phyloP scores from a whole-genome alignment of 1,140 invertebrate species.

The Caenorhabditis brenneri region DNA sequence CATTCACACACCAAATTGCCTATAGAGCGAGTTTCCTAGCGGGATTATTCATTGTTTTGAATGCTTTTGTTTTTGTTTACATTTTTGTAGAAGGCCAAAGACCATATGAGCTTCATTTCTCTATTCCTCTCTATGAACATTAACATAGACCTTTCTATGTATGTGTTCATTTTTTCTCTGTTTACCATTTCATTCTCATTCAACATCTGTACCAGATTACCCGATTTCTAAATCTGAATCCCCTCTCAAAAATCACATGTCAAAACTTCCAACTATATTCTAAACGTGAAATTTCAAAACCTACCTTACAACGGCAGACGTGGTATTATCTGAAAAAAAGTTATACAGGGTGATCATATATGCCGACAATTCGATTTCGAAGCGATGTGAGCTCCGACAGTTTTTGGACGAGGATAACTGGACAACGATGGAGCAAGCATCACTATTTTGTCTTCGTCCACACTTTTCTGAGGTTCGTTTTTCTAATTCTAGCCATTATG shows the following conservation, averaged over 20 bases:
- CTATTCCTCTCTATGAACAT: background rate
- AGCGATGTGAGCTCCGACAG: conserved; percentile 23
- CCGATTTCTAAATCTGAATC: too few species aligned
- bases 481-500: background rate
- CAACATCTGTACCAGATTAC: too few species aligned
- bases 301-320: too few species aligned
- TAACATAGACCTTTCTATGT: background rate
- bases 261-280: too few species aligned
- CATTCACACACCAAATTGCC: background rate
- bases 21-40: background rate
- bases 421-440: conserved; percentile 33
- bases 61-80: background rate
- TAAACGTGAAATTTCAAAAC: too few species aligned
- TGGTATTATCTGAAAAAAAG: too few species aligned
- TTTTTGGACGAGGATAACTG: conserved; percentile 24
- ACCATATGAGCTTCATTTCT: background rate
- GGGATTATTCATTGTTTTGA: background rate
- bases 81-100: background rate
- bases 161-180: background rate
- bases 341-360: background rate
- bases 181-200: background rate
- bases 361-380: conserved; percentile 20
- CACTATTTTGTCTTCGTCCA: conserved; percentile 41
- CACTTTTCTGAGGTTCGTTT: conserved; percentile 46
- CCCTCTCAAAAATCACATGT: too few species aligned